Evolutionary conservation across 2,888 invertebrate species (phyloP), one percentile per base, ranked within the genome.

Genomic region (Rotaria magnacalcarata): DNA sequence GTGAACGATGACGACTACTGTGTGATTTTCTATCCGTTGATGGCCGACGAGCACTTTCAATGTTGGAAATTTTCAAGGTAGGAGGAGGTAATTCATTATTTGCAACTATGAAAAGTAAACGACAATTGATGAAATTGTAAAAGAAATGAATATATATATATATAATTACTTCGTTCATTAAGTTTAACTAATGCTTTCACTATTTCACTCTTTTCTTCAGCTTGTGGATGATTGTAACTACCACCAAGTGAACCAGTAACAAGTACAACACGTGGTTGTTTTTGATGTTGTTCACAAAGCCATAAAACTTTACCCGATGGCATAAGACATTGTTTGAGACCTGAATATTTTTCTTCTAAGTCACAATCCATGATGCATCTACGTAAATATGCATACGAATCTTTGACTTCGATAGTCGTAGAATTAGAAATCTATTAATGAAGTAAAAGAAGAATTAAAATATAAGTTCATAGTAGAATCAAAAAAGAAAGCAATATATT

Each of bases 231-330:
- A 34, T 43, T 75, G 58, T 67, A 85, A 52, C 85, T 75, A 75
- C 47, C 80, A 43, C 41, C 60, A 34, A 80, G 75, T 27, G 85
- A 47, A 34, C 52, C 84, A 6, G 85, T 86, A 16, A 86, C 74
- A 34, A 80, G 56, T 56, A 58, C 47, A 27, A 89, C 89, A 75
- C 89, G 88, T 88, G 88, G 88, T 11, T 87, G 85, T 41, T 87
- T 88, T 41, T 88, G 88, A 87, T 90, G 90, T n/a, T 88, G 88
- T 6, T 88, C 87, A 87, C 90, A 90, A 54, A 90, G 87, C 90
- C 90, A 90, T 6, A 89, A 87, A 43, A 88, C 88, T 87, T 90
- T 90, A 1, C 90, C 90, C 87, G 89, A 90, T 50, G 89, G 89
- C 43, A 89, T 87, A 54, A 88, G 88, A 75, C 89, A 90, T 84